phyloP scores from a whole-genome alignment of 2,113 vertebrate species.

The Arizona elegans region DNA sequence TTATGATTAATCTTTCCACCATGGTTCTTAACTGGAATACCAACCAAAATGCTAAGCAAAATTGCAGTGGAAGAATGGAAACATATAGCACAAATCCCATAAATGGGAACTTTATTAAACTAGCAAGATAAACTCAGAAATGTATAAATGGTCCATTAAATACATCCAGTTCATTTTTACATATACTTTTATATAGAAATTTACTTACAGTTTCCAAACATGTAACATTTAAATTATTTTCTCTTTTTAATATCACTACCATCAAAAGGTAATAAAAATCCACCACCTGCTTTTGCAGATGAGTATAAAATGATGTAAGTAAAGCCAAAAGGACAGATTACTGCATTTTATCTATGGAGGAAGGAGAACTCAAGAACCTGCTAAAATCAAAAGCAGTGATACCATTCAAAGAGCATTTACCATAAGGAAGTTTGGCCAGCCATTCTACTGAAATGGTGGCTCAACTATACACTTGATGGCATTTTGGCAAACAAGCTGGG shows the following conservation, averaged over 20 bases:
- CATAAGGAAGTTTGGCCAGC: background rate
- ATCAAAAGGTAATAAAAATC: constrained; percentile 62
- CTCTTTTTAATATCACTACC: constrained; percentile 65
- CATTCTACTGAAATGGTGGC: constrained; percentile 27
- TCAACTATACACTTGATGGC: constrained; percentile 17
- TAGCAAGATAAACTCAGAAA: constrained; percentile 64
- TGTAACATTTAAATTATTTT: constrained; percentile 70
- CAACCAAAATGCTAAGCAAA: constrained; percentile 15
- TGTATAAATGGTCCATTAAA: constrained; percentile 79
- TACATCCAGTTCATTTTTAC: constrained; percentile 69
- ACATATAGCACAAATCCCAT: constrained; percentile 48
- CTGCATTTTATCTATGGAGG: constrained; percentile 37
- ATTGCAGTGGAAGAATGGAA: constrained; percentile 15
- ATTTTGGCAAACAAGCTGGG: constrained; percentile 20
- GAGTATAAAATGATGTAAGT: constrained; percentile 40
- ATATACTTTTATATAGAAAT: constrained; percentile 66
- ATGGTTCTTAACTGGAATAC: background rate
- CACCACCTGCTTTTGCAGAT: constrained; percentile 62
- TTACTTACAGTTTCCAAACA: constrained; percentile 71
- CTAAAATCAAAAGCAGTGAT: constrained; percentile 31
- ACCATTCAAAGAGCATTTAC: constrained; percentile 14
- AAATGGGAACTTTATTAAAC: constrained; percentile 78
- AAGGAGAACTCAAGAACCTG: constrained; percentile 43
- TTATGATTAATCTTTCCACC: background rate
- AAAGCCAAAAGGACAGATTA: constrained; percentile 33